Conservation (phyloP, 2,113 vertebrate genomes). For the Ceuthmochares aereus region DNA sequence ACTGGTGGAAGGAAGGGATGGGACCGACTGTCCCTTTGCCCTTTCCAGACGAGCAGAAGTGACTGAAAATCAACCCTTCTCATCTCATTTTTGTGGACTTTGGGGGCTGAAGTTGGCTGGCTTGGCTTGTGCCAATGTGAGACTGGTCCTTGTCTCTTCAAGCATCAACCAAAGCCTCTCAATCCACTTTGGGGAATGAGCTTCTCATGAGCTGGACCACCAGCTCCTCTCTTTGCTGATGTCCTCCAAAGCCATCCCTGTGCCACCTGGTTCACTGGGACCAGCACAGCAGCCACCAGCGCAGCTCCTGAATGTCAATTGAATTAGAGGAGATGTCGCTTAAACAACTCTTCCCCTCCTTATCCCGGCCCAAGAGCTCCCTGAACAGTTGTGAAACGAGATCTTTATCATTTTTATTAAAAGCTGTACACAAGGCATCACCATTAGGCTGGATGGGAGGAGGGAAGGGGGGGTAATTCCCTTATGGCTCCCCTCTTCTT, state of each 20-base stretch:
- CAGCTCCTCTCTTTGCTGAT: not conserved
- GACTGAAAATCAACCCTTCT: not conserved
- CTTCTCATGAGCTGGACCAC: not conserved
- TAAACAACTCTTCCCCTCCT: not conserved
- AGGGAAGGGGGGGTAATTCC: not conserved
- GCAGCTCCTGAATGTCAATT: not conserved
- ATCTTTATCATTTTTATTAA: constrained; percentile 43
- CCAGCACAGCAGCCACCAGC: not conserved
- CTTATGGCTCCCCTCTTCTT: not conserved
- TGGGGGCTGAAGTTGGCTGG: too few species aligned
- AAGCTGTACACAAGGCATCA: constrained; percentile 27
- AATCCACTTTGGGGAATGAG: not conserved
- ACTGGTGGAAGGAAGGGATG: rapidly evolving
- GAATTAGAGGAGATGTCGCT: not conserved
- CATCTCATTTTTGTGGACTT: not conserved
- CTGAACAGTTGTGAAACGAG: constrained; percentile 12
- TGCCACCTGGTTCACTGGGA: not conserved
- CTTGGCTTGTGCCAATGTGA: rapidly evolving
- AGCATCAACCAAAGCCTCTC: not conserved
- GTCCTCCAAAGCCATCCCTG: not conserved
- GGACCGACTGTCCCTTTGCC: rapidly evolving
- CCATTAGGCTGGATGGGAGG: not conserved
- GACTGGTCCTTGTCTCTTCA: rapidly evolving
- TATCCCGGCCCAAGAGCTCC: not conserved
- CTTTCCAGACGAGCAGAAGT: not conserved